Conservation (phyloP, 92 coral and sea anemone species). For the Pocillopora grandis region DNA sequence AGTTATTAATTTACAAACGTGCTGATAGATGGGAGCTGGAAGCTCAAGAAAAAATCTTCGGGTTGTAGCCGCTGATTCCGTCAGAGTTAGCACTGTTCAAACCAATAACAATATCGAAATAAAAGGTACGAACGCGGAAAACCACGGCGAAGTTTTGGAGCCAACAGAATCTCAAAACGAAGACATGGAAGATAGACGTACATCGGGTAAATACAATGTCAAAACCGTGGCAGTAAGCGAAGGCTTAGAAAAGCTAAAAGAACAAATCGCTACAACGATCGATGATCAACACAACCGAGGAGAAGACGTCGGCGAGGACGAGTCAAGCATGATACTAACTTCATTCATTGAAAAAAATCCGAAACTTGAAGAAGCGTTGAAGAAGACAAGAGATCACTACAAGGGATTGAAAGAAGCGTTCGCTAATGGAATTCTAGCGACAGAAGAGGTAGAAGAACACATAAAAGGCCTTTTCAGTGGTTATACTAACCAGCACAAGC, state of each 20-base stretch:
- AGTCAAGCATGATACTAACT: not conserved
- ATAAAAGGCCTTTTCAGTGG: not conserved
- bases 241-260: not conserved
- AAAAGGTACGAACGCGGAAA: not conserved
- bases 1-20: too few species aligned
- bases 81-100: not conserved
- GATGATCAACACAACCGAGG: not conserved
- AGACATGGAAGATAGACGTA: not conserved
- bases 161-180: not conserved
- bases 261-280: not conserved
- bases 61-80: not conserved
- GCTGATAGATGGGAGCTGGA: not conserved
- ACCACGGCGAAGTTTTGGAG: not conserved
- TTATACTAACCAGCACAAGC: not conserved
- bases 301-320: not conserved
- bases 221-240: not conserved
- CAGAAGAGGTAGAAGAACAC: not conserved
- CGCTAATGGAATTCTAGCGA: not conserved
- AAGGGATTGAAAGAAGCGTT: slow-evolving; percentile 9
- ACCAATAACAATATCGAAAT: not conserved
- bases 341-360: slow-evolving; percentile 12
- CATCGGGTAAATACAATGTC: not conserved
- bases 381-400: not conserved
- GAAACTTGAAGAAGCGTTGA: not conserved
- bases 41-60: not conserved